Percentiles rank a stretch among this genome's conserved stretches.
phyloP scores from a whole-genome alignment of 1,140 invertebrate species.

The Caenorhabditis latens region DNA sequence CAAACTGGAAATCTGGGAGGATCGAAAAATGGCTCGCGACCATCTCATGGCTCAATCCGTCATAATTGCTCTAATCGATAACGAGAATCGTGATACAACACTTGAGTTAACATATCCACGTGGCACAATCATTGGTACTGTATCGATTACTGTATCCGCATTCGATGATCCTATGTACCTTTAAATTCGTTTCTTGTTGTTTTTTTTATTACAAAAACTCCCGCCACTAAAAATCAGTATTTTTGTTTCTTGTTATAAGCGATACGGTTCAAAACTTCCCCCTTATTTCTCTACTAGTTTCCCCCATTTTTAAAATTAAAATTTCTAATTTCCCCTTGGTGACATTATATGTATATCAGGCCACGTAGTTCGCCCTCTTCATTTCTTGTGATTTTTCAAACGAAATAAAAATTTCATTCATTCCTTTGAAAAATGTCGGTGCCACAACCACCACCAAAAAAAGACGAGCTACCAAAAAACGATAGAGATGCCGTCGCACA shows the following conservation, averaged over 20 bases:
- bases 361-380: not conserved
- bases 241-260: conserved; percentile 34
- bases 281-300: not conserved
- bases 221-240: not conserved
- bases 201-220: not conserved
- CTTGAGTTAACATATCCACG: conserved; percentile 3
- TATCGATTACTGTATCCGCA: conserved; percentile 64
- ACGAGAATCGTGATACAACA: conserved; percentile 61
- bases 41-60: conserved; percentile 58
- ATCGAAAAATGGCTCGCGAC: conserved; percentile 62
- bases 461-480: too few species aligned
- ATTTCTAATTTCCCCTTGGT: not conserved
- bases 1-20: conserved; percentile 64
- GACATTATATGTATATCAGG: conserved; percentile 53
- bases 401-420: too few species aligned
- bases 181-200: conserved; percentile 53
- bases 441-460: too few species aligned
- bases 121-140: not conserved
- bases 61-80: conserved; percentile 68
- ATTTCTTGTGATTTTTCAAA: too few species aligned
- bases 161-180: conserved; percentile 74
- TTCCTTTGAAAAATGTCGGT: too few species aligned
- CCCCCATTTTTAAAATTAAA: not conserved
- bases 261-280: conserved; percentile 15
- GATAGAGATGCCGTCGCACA: not conserved